Percentiles rank a stretch among this genome's conserved stretches.
Evolutionary conservation across 2,888 invertebrate genomes (phyloP).

Genomic region (Cinara cedri): DNA sequence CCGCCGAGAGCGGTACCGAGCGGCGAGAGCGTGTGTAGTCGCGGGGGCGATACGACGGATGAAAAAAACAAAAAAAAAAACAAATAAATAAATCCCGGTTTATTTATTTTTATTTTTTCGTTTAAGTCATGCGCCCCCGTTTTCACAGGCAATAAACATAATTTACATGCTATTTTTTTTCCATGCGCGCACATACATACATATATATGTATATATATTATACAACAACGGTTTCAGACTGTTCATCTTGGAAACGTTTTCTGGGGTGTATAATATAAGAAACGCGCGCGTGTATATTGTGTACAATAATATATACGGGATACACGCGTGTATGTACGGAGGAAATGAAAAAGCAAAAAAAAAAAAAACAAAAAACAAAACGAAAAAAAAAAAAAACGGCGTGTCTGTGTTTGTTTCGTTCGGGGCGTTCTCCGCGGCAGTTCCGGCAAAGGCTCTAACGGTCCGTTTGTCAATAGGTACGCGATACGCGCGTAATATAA

Average conservation of each 20-base stretch:
- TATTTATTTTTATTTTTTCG: slow-evolving; percentile 22
- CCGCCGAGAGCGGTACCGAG: neutral
- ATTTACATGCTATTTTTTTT: slow-evolving; percentile 51
- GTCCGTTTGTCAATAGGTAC: slow-evolving; percentile 51
- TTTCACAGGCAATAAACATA: slow-evolving; percentile 51
- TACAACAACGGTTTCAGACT: slow-evolving; percentile 39
- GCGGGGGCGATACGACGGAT: neutral
- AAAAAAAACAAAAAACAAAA: neutral
- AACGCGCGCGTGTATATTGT: neutral
- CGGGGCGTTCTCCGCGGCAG: slow-evolving; percentile 41
- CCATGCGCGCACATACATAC: too few species aligned
- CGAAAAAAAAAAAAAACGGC: slow-evolving; percentile 8
- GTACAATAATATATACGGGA: too few species aligned
- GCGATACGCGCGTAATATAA: slow-evolving; percentile 23
- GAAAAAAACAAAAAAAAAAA: slow-evolving; percentile 21
- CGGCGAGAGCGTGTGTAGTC: too few species aligned
- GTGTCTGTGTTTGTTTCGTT: slow-evolving; percentile 37
- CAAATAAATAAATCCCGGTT: slow-evolving; percentile 45
- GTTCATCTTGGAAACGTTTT: slow-evolving; percentile 45
- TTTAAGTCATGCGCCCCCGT: slow-evolving; percentile 44
- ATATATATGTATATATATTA: too few species aligned
- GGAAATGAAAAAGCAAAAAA: neutral
- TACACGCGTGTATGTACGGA: neutral
- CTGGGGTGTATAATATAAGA: slow-evolving; percentile 15
- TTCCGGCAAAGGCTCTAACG: slow-evolving; percentile 38